These are phyloP conservation scores for Acanthurus tractus DNA, from an alignment of 2,797 vertebrate genomes.

Conservation along the genomic window DNA sequence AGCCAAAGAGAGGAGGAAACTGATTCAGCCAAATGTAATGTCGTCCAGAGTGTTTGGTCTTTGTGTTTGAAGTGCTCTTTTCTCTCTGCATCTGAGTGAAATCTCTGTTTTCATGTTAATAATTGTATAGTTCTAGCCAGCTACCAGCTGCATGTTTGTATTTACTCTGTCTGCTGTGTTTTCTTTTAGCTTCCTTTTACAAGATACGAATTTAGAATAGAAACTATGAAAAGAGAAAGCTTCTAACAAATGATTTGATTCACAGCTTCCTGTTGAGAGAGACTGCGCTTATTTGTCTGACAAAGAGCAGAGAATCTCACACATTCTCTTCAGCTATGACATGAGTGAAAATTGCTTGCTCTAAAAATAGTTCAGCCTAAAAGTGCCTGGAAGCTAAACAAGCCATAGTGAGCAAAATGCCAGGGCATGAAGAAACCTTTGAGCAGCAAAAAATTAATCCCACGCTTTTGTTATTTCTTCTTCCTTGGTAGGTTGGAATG, in stretches of 20 bases:
- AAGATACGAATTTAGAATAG: slow-evolving; percentile 20
- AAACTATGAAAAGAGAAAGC: slow-evolving; percentile 1
- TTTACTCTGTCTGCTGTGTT: slow-evolving; percentile 13
- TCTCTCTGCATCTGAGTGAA: slow-evolving; percentile 33
- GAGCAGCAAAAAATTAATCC: slow-evolving; percentile 6
- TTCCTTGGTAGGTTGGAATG: neutral
- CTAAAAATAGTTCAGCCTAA: slow-evolving; percentile 71
- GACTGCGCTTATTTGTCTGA: slow-evolving; percentile 19
- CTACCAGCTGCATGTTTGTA: neutral
- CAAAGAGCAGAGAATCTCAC: slow-evolving; percentile 54
- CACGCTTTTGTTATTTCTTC: neutral
- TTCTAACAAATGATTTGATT: slow-evolving; percentile 42
- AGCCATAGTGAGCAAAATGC: slow-evolving; percentile 54
- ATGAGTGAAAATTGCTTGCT: slow-evolving; percentile 54
- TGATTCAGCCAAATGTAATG: neutral
- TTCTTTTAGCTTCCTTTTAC: slow-evolving; percentile 10
- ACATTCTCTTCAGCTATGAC: slow-evolving; percentile 37
- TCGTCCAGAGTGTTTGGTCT: slow-evolving; percentile 49
- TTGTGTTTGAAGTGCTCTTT: slow-evolving; percentile 44
- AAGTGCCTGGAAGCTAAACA: slow-evolving; percentile 64
- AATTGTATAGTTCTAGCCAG: neutral
- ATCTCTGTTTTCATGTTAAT: slow-evolving; percentile 9
- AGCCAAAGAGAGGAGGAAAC: slow-evolving; percentile 2
- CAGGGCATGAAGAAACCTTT: slow-evolving; percentile 29
- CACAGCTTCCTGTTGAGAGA: slow-evolving; percentile 31